phyloP scores from a whole-genome alignment of 2,888 invertebrate genomes.

The Napeogenes sylphis region DNA sequence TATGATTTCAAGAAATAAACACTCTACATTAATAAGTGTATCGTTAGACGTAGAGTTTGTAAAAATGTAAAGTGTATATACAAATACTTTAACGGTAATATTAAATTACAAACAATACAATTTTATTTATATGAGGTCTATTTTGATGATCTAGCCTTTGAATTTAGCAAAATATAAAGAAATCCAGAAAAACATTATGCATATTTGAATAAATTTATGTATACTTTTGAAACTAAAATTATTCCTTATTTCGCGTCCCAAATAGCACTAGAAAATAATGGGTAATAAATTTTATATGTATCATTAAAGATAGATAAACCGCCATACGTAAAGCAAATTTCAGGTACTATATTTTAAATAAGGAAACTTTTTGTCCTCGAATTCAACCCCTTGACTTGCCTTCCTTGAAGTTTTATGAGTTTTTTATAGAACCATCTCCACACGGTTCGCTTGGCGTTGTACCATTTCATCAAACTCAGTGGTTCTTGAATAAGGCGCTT shows the following conservation, averaged over 20 bases:
- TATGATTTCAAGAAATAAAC: not conserved
- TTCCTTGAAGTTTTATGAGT: conserved; percentile 33
- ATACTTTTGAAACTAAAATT: too few species aligned
- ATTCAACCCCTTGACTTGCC: conserved; percentile 29
- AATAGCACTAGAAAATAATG: not conserved
- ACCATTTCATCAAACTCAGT: conserved; percentile 33
- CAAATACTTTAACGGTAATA: not conserved
- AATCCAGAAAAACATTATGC: too few species aligned
- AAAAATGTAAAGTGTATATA: not conserved
- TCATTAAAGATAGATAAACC: not conserved
- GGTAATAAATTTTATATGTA: not conserved
- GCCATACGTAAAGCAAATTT: conserved; percentile 11
- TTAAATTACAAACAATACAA: too few species aligned
- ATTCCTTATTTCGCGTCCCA: not conserved
- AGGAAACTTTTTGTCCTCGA: conserved; percentile 26
- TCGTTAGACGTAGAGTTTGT: not conserved
- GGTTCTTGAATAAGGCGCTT: conserved; percentile 31
- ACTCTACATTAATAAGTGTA: not conserved
- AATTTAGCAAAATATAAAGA: too few species aligned
- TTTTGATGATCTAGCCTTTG: too few species aligned
- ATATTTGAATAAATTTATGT: too few species aligned
- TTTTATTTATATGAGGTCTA: too few species aligned
- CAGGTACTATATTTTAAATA: conserved; percentile 24
- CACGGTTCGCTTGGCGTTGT: conserved; percentile 31
- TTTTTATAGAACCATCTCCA: conserved; percentile 34